Conservation (phyloP, 2,113 vertebrate genomes). For the Poeciliopsis turrubarensis region DNA sequence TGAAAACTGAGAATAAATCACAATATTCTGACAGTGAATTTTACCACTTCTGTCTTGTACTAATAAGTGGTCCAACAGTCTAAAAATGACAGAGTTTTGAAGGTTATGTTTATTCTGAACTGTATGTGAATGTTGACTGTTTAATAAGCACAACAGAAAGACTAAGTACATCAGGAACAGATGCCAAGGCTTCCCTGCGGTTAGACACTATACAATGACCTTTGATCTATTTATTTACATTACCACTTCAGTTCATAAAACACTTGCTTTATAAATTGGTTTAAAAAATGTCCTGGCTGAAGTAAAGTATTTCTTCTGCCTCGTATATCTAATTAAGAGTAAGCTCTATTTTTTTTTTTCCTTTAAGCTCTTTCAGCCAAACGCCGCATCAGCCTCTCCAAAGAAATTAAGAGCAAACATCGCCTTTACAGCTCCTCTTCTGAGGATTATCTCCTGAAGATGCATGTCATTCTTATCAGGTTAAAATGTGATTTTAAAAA, state of each 20-base stretch:
- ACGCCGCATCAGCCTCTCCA: slow-evolving; percentile 27
- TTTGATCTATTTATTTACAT: background rate
- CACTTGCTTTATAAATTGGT: background rate
- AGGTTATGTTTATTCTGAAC: background rate
- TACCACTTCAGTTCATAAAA: background rate
- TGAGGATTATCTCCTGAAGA: slow-evolving; percentile 11
- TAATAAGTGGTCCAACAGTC: background rate
- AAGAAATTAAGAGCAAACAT: slow-evolving; percentile 34
- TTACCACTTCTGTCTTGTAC: background rate
- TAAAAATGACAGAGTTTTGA: background rate
- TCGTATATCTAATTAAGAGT: slow-evolving; percentile 16
- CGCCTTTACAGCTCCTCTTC: background rate
- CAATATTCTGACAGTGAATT: background rate
- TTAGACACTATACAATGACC: background rate
- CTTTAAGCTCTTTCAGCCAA: slow-evolving; percentile 4
- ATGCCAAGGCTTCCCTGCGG: background rate
- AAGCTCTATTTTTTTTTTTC: slow-evolving; percentile 27
- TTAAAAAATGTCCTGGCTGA: background rate
- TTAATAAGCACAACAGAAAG: background rate
- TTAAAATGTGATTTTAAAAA: slow-evolving; percentile 19
- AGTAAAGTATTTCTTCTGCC: background rate
- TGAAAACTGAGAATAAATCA: background rate
- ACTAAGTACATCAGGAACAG: background rate
- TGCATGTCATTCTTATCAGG: background rate
- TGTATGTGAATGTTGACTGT: background rate